A percentile compares a stretch with the other conserved stretches of the same genome.
phyloP scores from a whole-genome alignment of 2,888 invertebrate genomes.

The Tryphoninae sp. region DNA sequence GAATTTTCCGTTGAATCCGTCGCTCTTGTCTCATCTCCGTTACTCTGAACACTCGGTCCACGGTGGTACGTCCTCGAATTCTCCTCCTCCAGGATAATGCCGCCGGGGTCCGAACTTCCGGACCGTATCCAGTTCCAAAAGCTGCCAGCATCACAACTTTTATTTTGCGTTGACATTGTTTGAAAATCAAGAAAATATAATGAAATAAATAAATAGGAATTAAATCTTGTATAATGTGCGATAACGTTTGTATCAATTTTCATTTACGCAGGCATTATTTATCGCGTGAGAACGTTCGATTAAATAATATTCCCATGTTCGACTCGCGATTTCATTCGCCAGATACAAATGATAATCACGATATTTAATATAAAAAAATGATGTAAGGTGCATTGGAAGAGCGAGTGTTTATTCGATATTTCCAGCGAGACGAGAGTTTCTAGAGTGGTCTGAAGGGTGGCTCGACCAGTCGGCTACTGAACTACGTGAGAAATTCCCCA shows the following conservation, averaged over 20 bases:
- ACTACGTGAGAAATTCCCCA: background rate
- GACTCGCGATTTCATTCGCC: background rate
- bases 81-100: constrained; percentile 63
- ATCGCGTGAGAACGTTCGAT: background rate
- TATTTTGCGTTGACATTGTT: constrained; percentile 23
- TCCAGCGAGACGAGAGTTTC: constrained; percentile 1
- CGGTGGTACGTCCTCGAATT: constrained; percentile 6
- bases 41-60: constrained; percentile 56
- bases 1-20: background rate
- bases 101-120: constrained; percentile 61
- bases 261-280: too few relatives aligned
- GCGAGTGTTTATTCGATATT: constrained; percentile 8
- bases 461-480: background rate
- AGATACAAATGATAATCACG: background rate
- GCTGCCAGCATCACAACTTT: constrained; percentile 51
- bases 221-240: background rate
- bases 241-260: background rate
- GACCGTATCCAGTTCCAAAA: constrained; percentile 48
- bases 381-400: background rate
- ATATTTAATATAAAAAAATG: background rate
- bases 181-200: background rate
- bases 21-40: constrained; percentile 18
- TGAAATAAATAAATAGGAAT: background rate
- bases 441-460: background rate
- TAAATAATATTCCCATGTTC: background rate